Evolutionary conservation across 2,113 vertebrate genomes (phyloP).

Genomic region (Calcarius ornatus): DNA sequence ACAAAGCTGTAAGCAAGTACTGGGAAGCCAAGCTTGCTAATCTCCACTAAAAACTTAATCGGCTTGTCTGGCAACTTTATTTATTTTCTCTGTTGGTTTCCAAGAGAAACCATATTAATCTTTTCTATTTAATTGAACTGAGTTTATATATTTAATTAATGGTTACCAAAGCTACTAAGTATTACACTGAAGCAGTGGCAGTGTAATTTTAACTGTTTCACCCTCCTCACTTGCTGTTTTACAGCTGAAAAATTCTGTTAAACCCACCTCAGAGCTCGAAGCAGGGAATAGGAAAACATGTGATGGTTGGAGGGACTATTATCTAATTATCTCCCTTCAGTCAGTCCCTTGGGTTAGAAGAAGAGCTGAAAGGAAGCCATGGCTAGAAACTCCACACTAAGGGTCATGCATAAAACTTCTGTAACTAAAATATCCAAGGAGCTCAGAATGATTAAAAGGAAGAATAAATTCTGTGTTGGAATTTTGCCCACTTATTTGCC

Average conservation of each 20-base stretch:
- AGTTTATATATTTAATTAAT: background rate
- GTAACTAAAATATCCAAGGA: background rate
- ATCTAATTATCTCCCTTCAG: background rate
- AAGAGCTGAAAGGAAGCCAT: background rate
- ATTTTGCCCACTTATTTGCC: background rate
- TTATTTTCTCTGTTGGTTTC: slow-evolving; percentile 40
- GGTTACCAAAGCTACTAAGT: slow-evolving; percentile 23
- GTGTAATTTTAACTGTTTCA: background rate
- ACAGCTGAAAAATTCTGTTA: background rate
- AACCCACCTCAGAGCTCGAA: background rate
- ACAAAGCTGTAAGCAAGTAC: background rate
- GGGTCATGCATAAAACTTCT: background rate
- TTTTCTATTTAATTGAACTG: slow-evolving; percentile 17
- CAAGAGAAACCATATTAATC: slow-evolving; percentile 35
- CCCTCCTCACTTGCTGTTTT: background rate
- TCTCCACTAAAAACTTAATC: slow-evolving; percentile 30
- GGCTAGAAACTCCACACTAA: background rate
- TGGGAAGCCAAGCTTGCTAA: background rate
- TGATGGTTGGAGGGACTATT: background rate
- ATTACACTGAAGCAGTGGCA: background rate
- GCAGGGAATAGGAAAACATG: background rate
- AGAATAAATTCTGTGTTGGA: background rate
- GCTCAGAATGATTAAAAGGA: background rate
- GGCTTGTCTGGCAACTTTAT: slow-evolving; percentile 12
- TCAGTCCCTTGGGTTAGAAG: background rate